Evolutionary conservation across 2,888 invertebrate species (phyloP).

Genomic region (Fissipunctia ypsillon): DNA sequence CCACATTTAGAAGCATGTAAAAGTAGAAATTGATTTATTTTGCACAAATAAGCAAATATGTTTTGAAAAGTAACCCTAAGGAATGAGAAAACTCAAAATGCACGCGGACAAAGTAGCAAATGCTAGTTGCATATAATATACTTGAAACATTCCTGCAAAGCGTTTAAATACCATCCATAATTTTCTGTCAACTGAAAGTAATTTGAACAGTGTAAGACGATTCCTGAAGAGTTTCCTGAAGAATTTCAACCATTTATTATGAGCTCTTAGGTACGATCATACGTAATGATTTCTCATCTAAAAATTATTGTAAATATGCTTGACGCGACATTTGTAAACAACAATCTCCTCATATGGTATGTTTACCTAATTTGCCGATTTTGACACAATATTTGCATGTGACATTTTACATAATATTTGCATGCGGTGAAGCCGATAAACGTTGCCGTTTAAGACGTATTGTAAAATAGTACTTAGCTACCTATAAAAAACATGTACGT

Average conservation of each 20-base stretch:
- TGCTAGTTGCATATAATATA: neutral
- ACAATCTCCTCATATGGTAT: neutral
- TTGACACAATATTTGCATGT: neutral
- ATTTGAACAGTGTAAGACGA: neutral
- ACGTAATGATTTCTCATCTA: neutral
- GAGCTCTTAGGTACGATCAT: neutral
- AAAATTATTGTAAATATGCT: neutral
- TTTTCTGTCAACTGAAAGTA: no score
- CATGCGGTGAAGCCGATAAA: neutral
- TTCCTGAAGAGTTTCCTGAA: neutral
- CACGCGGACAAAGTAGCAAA: no score
- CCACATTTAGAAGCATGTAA: neutral
- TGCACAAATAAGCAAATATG: neutral
- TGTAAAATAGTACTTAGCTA: no score
- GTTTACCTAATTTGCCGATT: neutral
- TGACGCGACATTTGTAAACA: neutral
- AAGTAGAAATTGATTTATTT: neutral
- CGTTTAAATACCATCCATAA: neutral
- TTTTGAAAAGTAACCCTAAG: neutral
- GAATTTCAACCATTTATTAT: neutral
- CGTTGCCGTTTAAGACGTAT: neutral
- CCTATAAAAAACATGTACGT: neutral
- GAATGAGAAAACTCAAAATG: no score
- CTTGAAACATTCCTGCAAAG: neutral
- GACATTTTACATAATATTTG: neutral